Base-by-base conservation (phyloP, 2,888 invertebrate species). In the Netelia fuscicornis region DNA sequence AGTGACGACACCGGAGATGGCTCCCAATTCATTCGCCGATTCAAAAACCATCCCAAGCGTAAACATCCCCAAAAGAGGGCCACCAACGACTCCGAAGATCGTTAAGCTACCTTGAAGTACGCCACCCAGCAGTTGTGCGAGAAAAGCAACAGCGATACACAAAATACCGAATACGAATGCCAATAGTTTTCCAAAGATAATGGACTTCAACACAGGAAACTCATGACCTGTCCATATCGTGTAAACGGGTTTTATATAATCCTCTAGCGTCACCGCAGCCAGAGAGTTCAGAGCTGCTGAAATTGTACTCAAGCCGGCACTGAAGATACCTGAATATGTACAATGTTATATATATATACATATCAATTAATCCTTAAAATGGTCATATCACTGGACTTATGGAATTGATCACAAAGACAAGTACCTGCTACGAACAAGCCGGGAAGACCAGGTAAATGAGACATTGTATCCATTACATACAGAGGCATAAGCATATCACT, bases 241-340 rank as follows among this genome's bases (percentile, higher is more conserved):
- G 54, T 90, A 92, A 5, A 86, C 8, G 2, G 93, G 93, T 83
- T 96, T 96, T 2, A 98, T 94, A 88, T 98, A 98, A 94, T 99
- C 99, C 90, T 98, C 97, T 64, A 98, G 94, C 0, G 98, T 97
- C 13, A 98, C 98, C 0, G 98, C 98, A 0, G 98, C 97, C 67
- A 99, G 94, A 0, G 98, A 98, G 91, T 98, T 98, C 83, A 98
- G 95, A 1, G 98, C 96, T 0, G 98, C 98, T 0, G 98, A 98
- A 83, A 99, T 97, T 0, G 98, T 98, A 64, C 98, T 98, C 10
- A 98, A 94, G 0, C 98, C 97, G 0, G 98, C 98, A 89, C 98
- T 98, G 92, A 98, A 98, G 84, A 99, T 97, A 2, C 98, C 95
- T 92, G 76, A 17, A 54, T 44, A 78, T 37, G 6, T 37, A 37